Conservation (phyloP, 2,888 invertebrate genomes). For the Andrena minutula region DNA sequence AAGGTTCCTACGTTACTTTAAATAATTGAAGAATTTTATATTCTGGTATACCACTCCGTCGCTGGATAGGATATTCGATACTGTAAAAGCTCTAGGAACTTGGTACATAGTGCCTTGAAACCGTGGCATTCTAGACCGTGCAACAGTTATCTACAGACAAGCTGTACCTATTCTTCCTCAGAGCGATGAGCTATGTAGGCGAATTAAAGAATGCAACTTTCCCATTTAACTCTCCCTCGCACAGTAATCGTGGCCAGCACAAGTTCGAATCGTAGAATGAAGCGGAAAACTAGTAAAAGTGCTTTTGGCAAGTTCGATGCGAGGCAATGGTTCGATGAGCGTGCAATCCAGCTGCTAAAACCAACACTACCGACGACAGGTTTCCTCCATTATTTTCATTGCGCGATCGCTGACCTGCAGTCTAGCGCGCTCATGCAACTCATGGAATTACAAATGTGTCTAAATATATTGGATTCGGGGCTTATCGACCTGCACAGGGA, state of each 20-base stretch:
- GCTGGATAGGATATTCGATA: background rate
- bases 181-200: too few species aligned
- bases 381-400: constrained; percentile 40
- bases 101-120: too few species aligned
- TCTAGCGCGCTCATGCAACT: constrained; percentile 2
- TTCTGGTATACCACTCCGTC: background rate
- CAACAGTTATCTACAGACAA: too few species aligned
- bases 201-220: background rate
- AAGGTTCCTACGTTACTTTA: background rate
- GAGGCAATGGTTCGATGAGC: constrained; percentile 10
- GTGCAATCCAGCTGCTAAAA: constrained; percentile 26
- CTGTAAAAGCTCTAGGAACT: background rate
- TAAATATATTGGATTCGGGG: constrained; percentile 8
- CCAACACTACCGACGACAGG: constrained; percentile 8
- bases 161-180: too few species aligned
- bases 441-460: constrained; percentile 24
- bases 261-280: background rate
- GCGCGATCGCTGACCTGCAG: constrained; percentile 5
- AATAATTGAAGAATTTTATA: background rate
- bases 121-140: too few species aligned
- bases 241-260: background rate
- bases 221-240: background rate
- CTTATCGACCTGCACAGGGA: background rate
- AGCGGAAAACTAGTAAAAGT: constrained; percentile 11
- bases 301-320: constrained; percentile 23